phyloP scores from a whole-genome alignment of 2,888 invertebrate genomes.

The Lepeophtheirus nordmannii region DNA sequence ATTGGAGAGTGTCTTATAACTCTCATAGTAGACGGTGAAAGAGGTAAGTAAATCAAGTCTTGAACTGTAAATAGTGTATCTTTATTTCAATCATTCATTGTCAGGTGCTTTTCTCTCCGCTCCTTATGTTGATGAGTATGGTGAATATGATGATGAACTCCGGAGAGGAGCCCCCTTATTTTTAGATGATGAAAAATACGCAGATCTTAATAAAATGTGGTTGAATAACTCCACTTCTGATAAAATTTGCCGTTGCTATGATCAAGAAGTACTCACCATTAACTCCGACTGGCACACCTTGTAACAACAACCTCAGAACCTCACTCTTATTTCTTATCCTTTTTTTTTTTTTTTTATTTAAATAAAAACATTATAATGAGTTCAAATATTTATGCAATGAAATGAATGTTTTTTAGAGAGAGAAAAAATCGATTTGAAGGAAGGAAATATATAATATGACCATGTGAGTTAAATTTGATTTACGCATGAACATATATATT shows the following conservation, averaged over 20 bases:
- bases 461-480: too few species aligned
- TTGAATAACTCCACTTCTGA: slow-evolving; percentile 28
- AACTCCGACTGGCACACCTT: slow-evolving; percentile 27
- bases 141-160: slow-evolving; percentile 13
- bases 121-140: slow-evolving; percentile 17
- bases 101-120: slow-evolving; percentile 6
- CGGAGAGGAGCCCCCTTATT: slow-evolving; percentile 13
- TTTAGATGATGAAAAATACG: slow-evolving; percentile 12
- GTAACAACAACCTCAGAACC: not conserved
- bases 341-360: too few species aligned
- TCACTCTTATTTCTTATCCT: too few species aligned
- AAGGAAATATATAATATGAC: too few species aligned
- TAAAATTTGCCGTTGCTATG: slow-evolving; percentile 27
- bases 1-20: not conserved
- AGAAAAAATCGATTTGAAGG: too few species aligned
- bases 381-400: too few species aligned
- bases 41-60: not conserved
- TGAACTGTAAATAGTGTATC: not conserved
- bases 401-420: too few species aligned
- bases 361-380: too few species aligned
- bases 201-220: slow-evolving; percentile 27
- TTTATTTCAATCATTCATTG: not conserved
- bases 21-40: not conserved
- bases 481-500: too few species aligned
- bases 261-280: slow-evolving; percentile 26